phyloP scores from a whole-genome alignment of 2,113 vertebrate species.

The Chaenogobius annularis region DNA sequence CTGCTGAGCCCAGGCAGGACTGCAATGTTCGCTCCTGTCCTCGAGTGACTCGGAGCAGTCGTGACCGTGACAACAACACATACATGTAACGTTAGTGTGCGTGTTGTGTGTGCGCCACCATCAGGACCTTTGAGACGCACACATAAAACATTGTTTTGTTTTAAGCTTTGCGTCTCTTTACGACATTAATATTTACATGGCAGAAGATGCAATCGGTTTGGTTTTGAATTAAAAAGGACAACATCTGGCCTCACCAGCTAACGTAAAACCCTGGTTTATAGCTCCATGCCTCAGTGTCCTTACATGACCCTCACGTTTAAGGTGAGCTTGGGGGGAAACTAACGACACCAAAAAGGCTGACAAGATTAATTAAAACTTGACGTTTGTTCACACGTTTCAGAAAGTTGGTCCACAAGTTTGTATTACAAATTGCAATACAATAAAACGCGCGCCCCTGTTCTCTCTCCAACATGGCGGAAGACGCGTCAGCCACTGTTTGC shows the following conservation, averaged over 20 bases:
- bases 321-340: background rate
- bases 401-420: background rate
- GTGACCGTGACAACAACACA: background rate
- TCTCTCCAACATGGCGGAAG: conserved; percentile 23
- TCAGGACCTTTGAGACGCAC: too few relatives aligned
- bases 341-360: background rate
- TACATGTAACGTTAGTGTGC: background rate
- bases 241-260: too few relatives aligned
- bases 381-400: background rate
- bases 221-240: background rate
- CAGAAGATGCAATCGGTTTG: background rate
- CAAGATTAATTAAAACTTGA: background rate
- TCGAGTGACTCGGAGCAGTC: background rate
- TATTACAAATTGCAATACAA: background rate
- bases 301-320: background rate
- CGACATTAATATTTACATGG: background rate
- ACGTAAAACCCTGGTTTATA: too few relatives aligned
- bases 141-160: too few relatives aligned
- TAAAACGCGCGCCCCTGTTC: background rate
- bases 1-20: background rate
- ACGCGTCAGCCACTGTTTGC: background rate
- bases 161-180: too few relatives aligned
- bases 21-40: background rate
- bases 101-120: too few relatives aligned
- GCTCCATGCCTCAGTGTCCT: background rate